Percentiles rank a stretch among this genome's conserved stretches.
Conservation (phyloP, 2,113 vertebrate genomes). For the Albula glossodonta region DNA sequence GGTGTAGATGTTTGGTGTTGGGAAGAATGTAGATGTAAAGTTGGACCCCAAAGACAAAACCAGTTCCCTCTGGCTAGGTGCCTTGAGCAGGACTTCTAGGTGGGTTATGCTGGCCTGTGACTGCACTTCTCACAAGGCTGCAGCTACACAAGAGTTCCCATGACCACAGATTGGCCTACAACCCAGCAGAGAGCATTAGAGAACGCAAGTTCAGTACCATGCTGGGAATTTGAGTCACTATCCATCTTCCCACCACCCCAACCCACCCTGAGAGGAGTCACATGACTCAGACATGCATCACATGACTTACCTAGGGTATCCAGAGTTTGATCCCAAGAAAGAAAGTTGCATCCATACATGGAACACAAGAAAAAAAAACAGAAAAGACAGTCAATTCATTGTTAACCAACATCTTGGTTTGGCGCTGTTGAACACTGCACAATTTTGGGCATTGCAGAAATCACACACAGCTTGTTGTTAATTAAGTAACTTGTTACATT, state of each 20-base stretch:
- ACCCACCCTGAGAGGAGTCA: neutral
- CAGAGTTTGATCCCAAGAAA: neutral
- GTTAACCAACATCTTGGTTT: neutral
- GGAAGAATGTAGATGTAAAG: no score
- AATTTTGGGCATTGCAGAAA: neutral
- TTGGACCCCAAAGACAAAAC: neutral
- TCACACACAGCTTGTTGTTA: neutral
- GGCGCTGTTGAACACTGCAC: neutral
- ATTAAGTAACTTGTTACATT: neutral
- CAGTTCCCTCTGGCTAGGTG: neutral
- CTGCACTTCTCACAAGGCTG: neutral
- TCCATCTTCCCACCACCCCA: no score
- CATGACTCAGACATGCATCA: neutral
- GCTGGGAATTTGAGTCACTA: no score
- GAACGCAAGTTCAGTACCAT: neutral
- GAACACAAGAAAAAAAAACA: slow-evolving; percentile 13
- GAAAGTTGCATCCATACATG: slow-evolving; percentile 19
- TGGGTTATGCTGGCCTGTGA: neutral
- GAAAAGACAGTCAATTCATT: neutral
- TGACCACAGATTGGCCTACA: neutral
- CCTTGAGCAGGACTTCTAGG: neutral
- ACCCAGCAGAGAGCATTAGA: neutral
- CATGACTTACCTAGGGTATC: slow-evolving; percentile 26
- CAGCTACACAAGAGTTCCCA: no score
- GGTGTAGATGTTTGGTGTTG: neutral